Evolutionary conservation across 2,888 invertebrate genomes (phyloP).

Genomic region (Syrista parreyssii): DNA sequence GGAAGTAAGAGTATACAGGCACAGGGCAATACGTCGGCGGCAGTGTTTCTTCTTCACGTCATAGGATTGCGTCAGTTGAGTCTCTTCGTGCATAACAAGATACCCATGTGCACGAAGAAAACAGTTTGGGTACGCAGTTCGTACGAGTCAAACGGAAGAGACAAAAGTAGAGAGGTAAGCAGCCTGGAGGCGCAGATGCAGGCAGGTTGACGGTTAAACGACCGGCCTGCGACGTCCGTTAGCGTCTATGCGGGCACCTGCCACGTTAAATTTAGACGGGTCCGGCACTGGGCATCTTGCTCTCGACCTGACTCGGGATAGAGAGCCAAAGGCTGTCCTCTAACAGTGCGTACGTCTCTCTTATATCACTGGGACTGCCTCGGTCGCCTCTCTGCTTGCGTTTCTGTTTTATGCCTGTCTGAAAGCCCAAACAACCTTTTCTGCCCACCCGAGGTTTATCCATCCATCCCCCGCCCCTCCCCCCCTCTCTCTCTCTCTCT

Average conservation of each 20-base stretch:
- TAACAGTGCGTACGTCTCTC: conserved; percentile 38
- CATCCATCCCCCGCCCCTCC: neutral
- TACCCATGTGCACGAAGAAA: too few species aligned
- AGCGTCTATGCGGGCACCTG: conserved; percentile 49
- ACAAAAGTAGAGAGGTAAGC: too few species aligned
- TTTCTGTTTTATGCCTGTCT: neutral
- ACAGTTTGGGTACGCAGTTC: too few species aligned
- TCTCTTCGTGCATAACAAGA: too few species aligned
- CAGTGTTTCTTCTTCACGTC: too few species aligned
- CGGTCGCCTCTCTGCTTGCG: neutral
- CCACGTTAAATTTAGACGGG: conserved; percentile 46
- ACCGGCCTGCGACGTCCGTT: neutral
- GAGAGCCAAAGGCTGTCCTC: too few species aligned
- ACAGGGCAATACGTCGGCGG: too few species aligned
- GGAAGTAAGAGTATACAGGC: too few species aligned
- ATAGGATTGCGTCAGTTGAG: too few species aligned
- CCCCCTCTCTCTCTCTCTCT: conserved; percentile 12
- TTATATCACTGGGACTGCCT: conserved; percentile 35
- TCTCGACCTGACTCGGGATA: neutral
- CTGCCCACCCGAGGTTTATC: neutral
- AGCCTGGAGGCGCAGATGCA: too few species aligned
- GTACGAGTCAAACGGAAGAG: too few species aligned
- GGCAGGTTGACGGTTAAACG: too few species aligned
- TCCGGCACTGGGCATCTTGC: conserved; percentile 25
- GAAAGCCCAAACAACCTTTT: neutral